Conservation (phyloP, 92 coral and sea anemone genomes). For the Chrysogorgia sp. region DNA sequence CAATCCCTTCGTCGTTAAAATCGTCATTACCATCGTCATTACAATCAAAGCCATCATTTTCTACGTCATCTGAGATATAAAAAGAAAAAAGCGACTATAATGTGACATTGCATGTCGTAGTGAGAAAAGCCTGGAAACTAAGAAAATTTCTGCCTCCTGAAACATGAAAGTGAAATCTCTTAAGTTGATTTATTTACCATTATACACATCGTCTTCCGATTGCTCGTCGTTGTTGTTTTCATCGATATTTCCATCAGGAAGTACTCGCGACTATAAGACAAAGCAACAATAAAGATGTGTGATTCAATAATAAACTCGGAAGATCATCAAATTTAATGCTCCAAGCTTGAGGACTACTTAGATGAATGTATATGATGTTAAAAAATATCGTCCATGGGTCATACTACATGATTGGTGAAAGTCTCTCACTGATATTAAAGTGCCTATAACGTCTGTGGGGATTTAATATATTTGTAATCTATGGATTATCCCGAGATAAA, state of each 20-base stretch:
- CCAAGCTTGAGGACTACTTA: too few species aligned
- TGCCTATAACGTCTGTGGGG: too few species aligned
- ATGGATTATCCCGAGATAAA: too few species aligned
- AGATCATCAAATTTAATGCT: too few species aligned
- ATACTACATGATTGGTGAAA: too few species aligned
- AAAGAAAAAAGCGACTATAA: background rate
- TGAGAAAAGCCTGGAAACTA: background rate
- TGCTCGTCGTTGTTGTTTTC: conserved; percentile 29
- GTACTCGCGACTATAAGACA: background rate
- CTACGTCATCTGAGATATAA: background rate
- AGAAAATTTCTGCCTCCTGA: background rate
- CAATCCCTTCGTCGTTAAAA: conserved; percentile 34
- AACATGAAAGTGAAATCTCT: background rate
- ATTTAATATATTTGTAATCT: too few species aligned
- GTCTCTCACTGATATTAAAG: too few species aligned
- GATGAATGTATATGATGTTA: too few species aligned
- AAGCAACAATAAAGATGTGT: background rate
- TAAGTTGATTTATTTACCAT: conserved; percentile 8
- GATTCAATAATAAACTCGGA: too few species aligned
- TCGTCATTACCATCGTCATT: conserved; percentile 40
- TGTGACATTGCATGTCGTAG: background rate
- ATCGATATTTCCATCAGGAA: background rate
- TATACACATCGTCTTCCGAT: background rate
- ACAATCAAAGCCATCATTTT: conserved; percentile 13
- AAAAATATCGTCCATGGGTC: too few species aligned